A percentile compares a stretch with the other conserved stretches of the same genome.
These are phyloP conservation scores for Pipa parva DNA, from an alignment of 2,113 vertebrate genomes.

Conservation along the genomic window DNA sequence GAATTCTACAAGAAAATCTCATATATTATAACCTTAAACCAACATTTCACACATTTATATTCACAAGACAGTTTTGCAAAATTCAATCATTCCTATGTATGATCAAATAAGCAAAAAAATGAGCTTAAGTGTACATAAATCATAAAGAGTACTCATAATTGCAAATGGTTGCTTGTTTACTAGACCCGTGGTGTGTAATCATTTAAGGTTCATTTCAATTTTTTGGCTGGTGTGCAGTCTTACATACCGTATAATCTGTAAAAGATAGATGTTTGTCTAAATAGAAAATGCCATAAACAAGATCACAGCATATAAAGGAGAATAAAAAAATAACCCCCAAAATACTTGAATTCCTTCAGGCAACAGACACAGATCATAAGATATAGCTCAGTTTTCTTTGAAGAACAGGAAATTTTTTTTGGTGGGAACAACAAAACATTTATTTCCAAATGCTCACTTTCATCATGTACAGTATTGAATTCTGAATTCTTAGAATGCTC, in stretches of 20 bases:
- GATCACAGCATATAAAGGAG: slow-evolving; percentile 41
- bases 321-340: slow-evolving; percentile 39
- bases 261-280: slow-evolving; percentile 39
- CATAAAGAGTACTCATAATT: slow-evolving; percentile 25
- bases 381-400: no score
- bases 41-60: slow-evolving; percentile 30
- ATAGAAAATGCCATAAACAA: slow-evolving; percentile 29
- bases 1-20: slow-evolving; percentile 22
- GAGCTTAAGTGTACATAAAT: slow-evolving; percentile 36
- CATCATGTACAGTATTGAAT: no score
- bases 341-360: slow-evolving; percentile 32
- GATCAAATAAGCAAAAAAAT: slow-evolving; percentile 33
- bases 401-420: no score
- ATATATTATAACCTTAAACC: slow-evolving; percentile 14
- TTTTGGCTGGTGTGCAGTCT: slow-evolving; percentile 33
- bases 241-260: slow-evolving; percentile 37
- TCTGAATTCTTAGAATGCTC: no score
- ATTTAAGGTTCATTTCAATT: slow-evolving; percentile 39
- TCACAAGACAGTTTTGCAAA: slow-evolving; percentile 22
- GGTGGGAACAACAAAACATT: no score
- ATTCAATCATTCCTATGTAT: slow-evolving; percentile 19
- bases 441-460: no score
- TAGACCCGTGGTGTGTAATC: slow-evolving; percentile 23
- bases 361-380: no score
- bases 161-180: slow-evolving; percentile 29